phyloP scores from a whole-genome alignment of 2,113 vertebrate species.

The Emydura subglobosa region DNA sequence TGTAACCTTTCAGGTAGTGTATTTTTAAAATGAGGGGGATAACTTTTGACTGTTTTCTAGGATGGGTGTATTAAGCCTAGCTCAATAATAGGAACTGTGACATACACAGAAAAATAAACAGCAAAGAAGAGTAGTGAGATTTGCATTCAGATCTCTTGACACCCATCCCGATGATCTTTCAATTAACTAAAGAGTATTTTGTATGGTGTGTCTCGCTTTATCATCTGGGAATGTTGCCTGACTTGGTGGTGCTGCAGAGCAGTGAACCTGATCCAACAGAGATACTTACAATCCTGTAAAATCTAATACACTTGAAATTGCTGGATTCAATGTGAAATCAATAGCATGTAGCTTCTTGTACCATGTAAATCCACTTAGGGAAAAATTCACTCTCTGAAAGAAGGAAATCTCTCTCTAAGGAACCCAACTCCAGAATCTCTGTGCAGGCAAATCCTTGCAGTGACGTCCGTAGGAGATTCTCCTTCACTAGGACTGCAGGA shows the following conservation, averaged over 20 bases:
- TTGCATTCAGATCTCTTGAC: not conserved
- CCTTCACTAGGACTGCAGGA: no score
- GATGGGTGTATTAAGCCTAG: not conserved
- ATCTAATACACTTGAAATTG: not conserved
- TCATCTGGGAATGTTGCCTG: not conserved
- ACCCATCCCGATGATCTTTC: not conserved
- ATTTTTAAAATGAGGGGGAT: not conserved
- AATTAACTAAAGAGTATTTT: not conserved
- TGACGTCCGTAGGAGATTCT: not conserved
- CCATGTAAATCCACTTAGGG: conserved; percentile 32
- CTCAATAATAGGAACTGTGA: not conserved
- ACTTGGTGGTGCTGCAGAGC: not conserved
- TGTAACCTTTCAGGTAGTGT: not conserved
- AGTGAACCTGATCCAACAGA: conserved; percentile 28
- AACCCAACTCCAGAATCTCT: not conserved
- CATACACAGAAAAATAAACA: not conserved
- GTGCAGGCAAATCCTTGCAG: not conserved
- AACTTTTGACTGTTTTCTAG: not conserved
- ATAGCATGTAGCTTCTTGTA: conserved; percentile 29
- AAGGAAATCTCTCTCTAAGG: not conserved
- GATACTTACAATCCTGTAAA: not conserved
- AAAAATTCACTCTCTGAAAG: conserved; percentile 30
- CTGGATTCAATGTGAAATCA: not conserved
- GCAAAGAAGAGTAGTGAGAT: not conserved
- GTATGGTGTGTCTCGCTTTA: not conserved